Base-by-base conservation (phyloP, 2,888 invertebrate genomes). In the Mythimna impura region DNA sequence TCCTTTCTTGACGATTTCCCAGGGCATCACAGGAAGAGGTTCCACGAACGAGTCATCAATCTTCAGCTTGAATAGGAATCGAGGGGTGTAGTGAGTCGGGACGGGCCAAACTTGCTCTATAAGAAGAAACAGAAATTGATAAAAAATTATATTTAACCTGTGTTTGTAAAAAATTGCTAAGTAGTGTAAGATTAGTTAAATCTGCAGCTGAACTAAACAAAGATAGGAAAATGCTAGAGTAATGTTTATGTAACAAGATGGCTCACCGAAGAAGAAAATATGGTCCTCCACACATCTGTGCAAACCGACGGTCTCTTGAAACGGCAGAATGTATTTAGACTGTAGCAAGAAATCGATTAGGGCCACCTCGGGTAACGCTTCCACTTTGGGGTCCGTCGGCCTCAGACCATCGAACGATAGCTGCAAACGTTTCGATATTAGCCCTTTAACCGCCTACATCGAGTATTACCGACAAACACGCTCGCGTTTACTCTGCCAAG, bases 1-100 rank as follows among this genome's bases (percentile, higher is more conserved):
- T 1, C n/a, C 91, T 67, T 93, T 91, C 79, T 93, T 92, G 10
- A 91, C 91, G 34, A 91, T 77, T 78, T 96, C 96, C 96, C 96
- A 96, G 0, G 95, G 94, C 96, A 96, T 96, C 25, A 95, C 91
- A 0, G 96, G 96, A 25, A 96, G 86, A 0, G 94, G 95, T 68
- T 96, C 94, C 73, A 96, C 96, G 78, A 96, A 96, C 0, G 94
- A 92, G 75, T 95, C 95, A 75, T 96, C 96, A 10, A 94, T 83
- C 86, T 94, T 96, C 86, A 96, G 81, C 87, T 96, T 96, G 87
- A 93, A 96, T 7, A 96, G 87, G 47, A 85, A 81, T 1, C 93
- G 90, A 20, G 96, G 96, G 1, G 96, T 96, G 81, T 91, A 95
- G 72, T 96, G 96, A 2, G 93, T 93, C 6, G 93, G 92, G 5